Conservation (phyloP, 1,140 invertebrate species). For the Pogonognathellus flavescens region DNA sequence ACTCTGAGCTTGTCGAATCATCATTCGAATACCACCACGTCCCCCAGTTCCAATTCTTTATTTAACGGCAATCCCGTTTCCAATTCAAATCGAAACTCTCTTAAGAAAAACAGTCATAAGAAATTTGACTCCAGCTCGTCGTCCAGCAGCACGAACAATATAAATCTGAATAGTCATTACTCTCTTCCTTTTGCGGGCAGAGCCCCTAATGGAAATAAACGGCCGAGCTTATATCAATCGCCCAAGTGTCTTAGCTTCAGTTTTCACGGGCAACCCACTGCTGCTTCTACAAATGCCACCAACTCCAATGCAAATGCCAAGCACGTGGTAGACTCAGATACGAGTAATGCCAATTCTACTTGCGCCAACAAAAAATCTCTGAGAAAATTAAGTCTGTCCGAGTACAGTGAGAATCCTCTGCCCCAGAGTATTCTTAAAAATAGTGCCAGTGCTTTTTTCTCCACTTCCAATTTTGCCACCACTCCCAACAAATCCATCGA, state of each 20-base stretch:
- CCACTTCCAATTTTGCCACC: background rate
- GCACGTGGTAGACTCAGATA: background rate
- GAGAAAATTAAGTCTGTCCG: slow-evolving; percentile 26
- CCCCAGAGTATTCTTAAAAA: slow-evolving; percentile 41
- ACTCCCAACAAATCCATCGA: slow-evolving; percentile 39
- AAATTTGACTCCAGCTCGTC: background rate
- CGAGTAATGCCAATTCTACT: background rate
- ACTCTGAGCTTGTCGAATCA: slow-evolving; percentile 25
- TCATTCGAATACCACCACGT: background rate
- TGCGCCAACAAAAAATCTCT: background rate
- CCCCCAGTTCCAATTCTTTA: slow-evolving; percentile 3
- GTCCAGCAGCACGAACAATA: background rate
- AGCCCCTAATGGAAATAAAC: slow-evolving; percentile 2
- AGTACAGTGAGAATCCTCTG: background rate
- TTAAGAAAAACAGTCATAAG: background rate
- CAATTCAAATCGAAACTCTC: slow-evolving; percentile 19
- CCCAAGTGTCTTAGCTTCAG: slow-evolving; percentile 58
- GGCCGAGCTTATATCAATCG: slow-evolving; percentile 59
- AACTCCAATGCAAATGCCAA: background rate
- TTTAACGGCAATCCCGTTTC: slow-evolving; percentile 4
- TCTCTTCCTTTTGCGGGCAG: background rate
- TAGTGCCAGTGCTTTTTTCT: slow-evolving; percentile 43
- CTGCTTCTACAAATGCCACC: background rate
- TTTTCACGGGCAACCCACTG: slow-evolving; percentile 57
- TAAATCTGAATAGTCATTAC: slow-evolving; percentile 31